Evolutionary conservation across 2,888 invertebrate species (phyloP).

Genomic region (Oligia latruncula): DNA sequence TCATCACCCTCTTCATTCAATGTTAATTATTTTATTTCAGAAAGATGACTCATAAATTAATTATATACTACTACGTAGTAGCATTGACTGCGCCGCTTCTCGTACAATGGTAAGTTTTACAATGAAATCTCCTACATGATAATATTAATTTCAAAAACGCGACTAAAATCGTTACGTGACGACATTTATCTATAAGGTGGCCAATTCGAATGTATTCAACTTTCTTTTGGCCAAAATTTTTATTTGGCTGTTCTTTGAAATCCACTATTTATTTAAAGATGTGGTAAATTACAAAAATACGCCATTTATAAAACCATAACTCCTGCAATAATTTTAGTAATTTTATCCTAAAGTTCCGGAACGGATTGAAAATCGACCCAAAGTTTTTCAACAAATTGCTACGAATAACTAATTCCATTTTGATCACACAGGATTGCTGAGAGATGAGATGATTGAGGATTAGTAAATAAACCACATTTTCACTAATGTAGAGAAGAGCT

Average conservation of each 20-base stretch:
- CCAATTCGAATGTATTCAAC: neutral
- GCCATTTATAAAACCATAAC: neutral
- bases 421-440: no score
- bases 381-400: no score
- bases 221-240: neutral
- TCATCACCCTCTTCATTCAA: neutral
- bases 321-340: neutral
- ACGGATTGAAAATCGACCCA: no score
- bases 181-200: neutral
- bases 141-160: slow-evolving; percentile 2
- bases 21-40: slow-evolving; percentile 77
- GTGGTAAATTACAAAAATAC: neutral
- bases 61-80: slow-evolving; percentile 72
- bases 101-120: slow-evolving; percentile 80
- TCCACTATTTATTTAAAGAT: neutral
- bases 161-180: neutral
- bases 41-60: slow-evolving; percentile 76
- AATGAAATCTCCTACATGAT: slow-evolving; percentile 1
- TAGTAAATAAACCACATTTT: no score
- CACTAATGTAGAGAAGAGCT: no score
- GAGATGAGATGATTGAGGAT: no score
- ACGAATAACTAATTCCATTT: no score
- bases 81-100: slow-evolving; percentile 74
- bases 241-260: neutral
- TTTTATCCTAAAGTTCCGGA: no score